Conservation (phyloP, 2,113 vertebrate species). For the Chlorodrepanis virens region DNA sequence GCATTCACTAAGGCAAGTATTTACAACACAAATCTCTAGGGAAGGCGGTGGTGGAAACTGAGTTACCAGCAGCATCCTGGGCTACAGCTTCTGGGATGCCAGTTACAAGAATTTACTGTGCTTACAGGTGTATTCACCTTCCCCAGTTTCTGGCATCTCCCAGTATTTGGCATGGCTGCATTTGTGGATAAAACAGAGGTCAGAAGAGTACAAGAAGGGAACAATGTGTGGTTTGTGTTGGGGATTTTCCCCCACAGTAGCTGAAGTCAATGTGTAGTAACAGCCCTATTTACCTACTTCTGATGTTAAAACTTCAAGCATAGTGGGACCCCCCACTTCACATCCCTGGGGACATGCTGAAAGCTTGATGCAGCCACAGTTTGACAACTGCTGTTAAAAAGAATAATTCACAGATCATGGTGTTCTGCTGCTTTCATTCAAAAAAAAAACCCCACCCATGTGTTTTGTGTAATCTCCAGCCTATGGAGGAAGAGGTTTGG, state of each 20-base stretch:
- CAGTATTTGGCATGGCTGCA: not conserved
- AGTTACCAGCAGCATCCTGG: not conserved
- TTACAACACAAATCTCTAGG: not conserved
- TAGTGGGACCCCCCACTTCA: not conserved
- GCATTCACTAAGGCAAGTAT: not conserved
- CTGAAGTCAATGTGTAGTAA: not conserved
- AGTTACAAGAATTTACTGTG: not conserved
- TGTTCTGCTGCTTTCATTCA: not conserved
- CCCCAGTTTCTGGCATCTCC: not conserved
- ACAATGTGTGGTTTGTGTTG: not conserved
- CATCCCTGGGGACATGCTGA: not conserved
- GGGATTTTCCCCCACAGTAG: not conserved
- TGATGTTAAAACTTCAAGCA: not conserved
- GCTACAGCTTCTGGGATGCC: not conserved
- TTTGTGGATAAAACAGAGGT: not conserved
- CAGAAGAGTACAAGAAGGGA: not conserved
- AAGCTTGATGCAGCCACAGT: not conserved
- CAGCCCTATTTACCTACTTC: not conserved
- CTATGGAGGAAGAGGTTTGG: not conserved
- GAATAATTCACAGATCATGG: not conserved
- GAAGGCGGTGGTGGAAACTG: not conserved
- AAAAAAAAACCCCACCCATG: not conserved
- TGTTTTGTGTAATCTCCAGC: not conserved
- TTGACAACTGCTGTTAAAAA: constrained; percentile 18
- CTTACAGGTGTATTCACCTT: not conserved